Percentiles rank a stretch among this genome's conserved stretches.
Evolutionary conservation across 1,140 invertebrate genomes (phyloP).

Genomic region (Eupristina koningsbergeri): DNA sequence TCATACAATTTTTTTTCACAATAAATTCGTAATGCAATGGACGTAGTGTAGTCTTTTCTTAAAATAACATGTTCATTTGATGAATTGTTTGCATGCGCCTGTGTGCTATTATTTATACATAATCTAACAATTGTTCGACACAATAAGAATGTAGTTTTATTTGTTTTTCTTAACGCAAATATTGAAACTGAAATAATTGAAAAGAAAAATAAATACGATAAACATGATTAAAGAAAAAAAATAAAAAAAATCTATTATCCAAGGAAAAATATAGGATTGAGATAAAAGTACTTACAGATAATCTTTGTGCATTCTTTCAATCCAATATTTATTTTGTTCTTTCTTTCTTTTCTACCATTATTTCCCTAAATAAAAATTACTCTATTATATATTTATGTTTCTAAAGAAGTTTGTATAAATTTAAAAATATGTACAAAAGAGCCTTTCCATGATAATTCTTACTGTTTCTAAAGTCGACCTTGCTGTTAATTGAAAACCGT

Average conservation of each 20-base stretch:
- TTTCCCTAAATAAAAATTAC: slow-evolving; percentile 15
- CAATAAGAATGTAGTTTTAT: slow-evolving; percentile 47
- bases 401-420: background rate
- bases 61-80: slow-evolving; percentile 47
- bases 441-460: no score
- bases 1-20: no score
- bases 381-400: slow-evolving; percentile 19
- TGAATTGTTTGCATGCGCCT: background rate
- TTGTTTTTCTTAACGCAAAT: slow-evolving; percentile 21
- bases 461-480: no score
- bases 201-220: slow-evolving; percentile 13
- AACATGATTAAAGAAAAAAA: background rate
- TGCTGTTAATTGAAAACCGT: no score
- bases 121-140: slow-evolving; percentile 35
- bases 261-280: slow-evolving; percentile 14
- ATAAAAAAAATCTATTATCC: background rate
- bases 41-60: no score
- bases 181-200: slow-evolving; percentile 7
- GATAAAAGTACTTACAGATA: slow-evolving; percentile 34
- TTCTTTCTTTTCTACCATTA: background rate
- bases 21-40: no score
- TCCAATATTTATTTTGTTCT: slow-evolving; percentile 5
- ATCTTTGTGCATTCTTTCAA: slow-evolving; percentile 40
- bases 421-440: no score
- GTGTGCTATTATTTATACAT: background rate